Percentiles rank a stretch among this genome's conserved stretches.
phyloP scores from a whole-genome alignment of 2,113 vertebrate species.

The Takifugu flavidus region DNA sequence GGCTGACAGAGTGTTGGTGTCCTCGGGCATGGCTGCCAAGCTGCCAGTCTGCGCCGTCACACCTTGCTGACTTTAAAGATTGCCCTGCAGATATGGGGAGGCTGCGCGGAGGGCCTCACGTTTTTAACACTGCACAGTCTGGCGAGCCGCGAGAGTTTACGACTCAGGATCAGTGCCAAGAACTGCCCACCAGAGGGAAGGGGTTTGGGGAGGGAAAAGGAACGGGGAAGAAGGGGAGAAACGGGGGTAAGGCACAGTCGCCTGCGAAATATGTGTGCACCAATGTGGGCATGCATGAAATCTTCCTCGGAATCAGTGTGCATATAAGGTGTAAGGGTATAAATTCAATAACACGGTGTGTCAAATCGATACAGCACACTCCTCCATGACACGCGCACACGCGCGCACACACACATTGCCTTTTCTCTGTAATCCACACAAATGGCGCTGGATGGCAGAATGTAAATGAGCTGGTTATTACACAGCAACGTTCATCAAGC shows the following conservation, averaged over 20 bases:
- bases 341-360: conserved; percentile 50
- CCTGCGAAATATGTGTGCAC: conserved; percentile 47
- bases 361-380: conserved; percentile 67
- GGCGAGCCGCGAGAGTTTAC: conserved; percentile 96
- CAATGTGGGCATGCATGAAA: conserved; percentile 41
- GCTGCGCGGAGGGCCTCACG: conserved; percentile 80
- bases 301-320: conserved; percentile 7
- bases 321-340: conserved; percentile 34
- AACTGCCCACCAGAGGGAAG: conserved; percentile 93
- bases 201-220: conserved; percentile 37
- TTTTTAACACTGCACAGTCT: conserved; percentile 88
- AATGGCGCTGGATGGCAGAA: conserved; percentile 99
- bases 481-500: conserved; percentile 99
- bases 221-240: conserved; percentile 16
- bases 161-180: conserved; percentile 95
- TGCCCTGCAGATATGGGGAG: conserved; percentile 97
- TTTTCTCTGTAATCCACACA: conserved; percentile 76
- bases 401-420: conserved; percentile 42
- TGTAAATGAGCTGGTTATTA: conserved; percentile 99
- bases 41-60: conserved; percentile 99
- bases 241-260: conserved; percentile 29
- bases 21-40: conserved; percentile 94
- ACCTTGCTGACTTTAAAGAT: conserved; percentile 99
- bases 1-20: conserved; percentile 91
- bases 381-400: conserved; percentile 18